A percentile compares a stretch with the other conserved stretches of the same genome.
phyloP scores from a whole-genome alignment of 2,888 invertebrate genomes.

The Leptopilina myrica region DNA sequence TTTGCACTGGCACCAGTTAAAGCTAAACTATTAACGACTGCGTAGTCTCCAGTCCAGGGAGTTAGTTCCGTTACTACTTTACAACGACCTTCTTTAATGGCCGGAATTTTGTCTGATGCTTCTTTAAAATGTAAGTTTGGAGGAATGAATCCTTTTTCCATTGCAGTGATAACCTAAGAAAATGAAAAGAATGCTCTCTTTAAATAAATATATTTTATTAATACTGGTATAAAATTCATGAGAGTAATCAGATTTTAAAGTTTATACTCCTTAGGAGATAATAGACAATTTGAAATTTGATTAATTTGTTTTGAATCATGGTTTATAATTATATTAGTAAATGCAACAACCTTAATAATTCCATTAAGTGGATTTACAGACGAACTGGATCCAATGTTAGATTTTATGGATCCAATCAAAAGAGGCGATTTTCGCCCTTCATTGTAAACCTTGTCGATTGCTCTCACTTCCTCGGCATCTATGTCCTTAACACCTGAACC shows the following conservation, averaged over 20 bases:
- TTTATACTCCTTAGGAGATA: too few species aligned
- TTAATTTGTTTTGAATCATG: too few species aligned
- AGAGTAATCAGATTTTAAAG: too few species aligned
- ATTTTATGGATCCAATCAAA: constrained; percentile 57
- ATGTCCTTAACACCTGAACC: constrained; percentile 81
- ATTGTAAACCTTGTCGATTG: constrained; percentile 56
- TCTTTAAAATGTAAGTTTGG: constrained; percentile 79
- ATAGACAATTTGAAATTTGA: too few species aligned
- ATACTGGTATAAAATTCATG: too few species aligned
- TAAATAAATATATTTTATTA: too few species aligned
- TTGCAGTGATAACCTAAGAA: constrained; percentile 50
- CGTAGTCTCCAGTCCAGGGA: constrained; percentile 52
- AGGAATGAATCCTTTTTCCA: constrained; percentile 75
- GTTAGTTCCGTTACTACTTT: constrained; percentile 52
- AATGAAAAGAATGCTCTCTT: too few species aligned
- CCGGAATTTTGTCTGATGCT: constrained; percentile 66
- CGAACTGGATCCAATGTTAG: constrained; percentile 53
- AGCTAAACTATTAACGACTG: constrained; percentile 47
- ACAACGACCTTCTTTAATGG: constrained; percentile 51
- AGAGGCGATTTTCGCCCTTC: constrained; percentile 54
- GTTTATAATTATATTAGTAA: background rate
- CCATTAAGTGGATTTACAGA: constrained; percentile 39
- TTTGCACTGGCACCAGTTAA: constrained; percentile 48
- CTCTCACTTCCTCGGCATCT: constrained; percentile 55
- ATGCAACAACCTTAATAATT: constrained; percentile 51